Base-by-base conservation (phyloP, 2,888 invertebrate species). In the Oegoconia quadripuncta region DNA sequence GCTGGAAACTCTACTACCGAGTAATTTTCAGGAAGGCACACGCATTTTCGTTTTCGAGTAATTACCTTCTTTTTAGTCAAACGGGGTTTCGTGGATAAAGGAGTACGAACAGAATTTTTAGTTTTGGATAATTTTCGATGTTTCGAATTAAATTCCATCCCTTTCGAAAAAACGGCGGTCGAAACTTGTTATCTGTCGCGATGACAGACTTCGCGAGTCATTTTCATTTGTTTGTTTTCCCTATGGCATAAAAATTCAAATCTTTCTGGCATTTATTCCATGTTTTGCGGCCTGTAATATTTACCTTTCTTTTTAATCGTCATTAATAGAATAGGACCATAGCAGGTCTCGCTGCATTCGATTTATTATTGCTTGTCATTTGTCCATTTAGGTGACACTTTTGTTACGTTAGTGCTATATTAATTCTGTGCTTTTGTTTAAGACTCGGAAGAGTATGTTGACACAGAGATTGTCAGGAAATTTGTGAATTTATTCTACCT, bases 1-100 rank as follows among this genome's bases (percentile, higher is more conserved):
- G 88, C 72, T 40, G 92, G 92, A 67, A 92, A 92, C 65, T 91
- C 90, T 46, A 90, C 88, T 49, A 89, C 76, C 47, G 89, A 89
- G 64, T 88, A 87, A 73, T 89, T 86, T 72, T 88, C 88, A 50
- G 91, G 89, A 45, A 89, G 79, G 69, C 91, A 91, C 56, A 90
- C 88, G 75, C 91, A 91, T 82, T 88, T 90, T 59, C 88, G 74
- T 72, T 80, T 84, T 50, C 82, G 74, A 48, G 77, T 71, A 44
- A 81, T 69, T 46, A 67, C 76, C 71, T 80, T 81, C 67, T 75
- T 87, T 74, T 81, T 87, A 55, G 67, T 61, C 55, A 79, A 64
- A 57, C 86, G 80, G 54, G 80, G 68, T 67, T 82, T 83, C 61
- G 77, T 70, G 55, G 80, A 68, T 69, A 76, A 63, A 61, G 78